Evolutionary conservation across 2,797 vertebrate genomes (phyloP).

Genomic region (Sebastiscus albofasciatus): DNA sequence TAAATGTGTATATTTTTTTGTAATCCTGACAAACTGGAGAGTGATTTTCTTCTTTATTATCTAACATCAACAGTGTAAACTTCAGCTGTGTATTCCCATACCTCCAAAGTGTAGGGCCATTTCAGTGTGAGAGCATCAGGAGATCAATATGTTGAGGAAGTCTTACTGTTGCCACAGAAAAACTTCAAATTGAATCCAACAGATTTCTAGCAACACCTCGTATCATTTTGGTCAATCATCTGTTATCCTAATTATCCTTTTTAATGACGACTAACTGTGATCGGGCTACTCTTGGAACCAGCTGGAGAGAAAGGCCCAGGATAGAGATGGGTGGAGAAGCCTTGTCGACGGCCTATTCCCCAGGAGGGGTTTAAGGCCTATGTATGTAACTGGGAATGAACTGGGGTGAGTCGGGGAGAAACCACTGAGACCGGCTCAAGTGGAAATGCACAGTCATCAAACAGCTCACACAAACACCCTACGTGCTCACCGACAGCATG

Average conservation of each 20-base stretch:
- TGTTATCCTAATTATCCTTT: slow-evolving; percentile 25
- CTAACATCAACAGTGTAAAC: slow-evolving; percentile 34
- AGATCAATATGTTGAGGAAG: slow-evolving; percentile 28
- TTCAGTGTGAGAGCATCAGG: slow-evolving; percentile 8
- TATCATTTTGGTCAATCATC: slow-evolving; percentile 46
- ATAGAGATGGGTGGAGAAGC: no score
- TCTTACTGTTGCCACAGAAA: slow-evolving; percentile 22
- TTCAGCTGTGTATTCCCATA: slow-evolving; percentile 4
- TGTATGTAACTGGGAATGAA: slow-evolving; percentile 18
- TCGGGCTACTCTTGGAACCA: neutral
- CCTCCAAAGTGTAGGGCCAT: slow-evolving; percentile 17
- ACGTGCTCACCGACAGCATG: slow-evolving; percentile 7
- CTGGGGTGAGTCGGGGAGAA: slow-evolving; percentile 25
- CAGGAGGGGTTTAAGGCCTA: no score
- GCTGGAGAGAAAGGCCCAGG: no score
- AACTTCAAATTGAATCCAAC: slow-evolving; percentile 3
- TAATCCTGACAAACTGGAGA: slow-evolving; percentile 8
- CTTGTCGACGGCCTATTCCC: no score
- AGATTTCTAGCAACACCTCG: slow-evolving; percentile 11
- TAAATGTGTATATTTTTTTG: slow-evolving; percentile 25
- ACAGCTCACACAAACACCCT: slow-evolving; percentile 3
- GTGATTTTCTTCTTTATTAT: slow-evolving; percentile 1
- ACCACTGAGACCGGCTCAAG: slow-evolving; percentile 79
- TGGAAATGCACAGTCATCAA: slow-evolving; percentile 54
- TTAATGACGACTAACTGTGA: slow-evolving; percentile 16